Evolutionary conservation across 2,888 invertebrate species (phyloP), one percentile per base, ranked within the genome.

Genomic region (Seladonia tumulorum): DNA sequence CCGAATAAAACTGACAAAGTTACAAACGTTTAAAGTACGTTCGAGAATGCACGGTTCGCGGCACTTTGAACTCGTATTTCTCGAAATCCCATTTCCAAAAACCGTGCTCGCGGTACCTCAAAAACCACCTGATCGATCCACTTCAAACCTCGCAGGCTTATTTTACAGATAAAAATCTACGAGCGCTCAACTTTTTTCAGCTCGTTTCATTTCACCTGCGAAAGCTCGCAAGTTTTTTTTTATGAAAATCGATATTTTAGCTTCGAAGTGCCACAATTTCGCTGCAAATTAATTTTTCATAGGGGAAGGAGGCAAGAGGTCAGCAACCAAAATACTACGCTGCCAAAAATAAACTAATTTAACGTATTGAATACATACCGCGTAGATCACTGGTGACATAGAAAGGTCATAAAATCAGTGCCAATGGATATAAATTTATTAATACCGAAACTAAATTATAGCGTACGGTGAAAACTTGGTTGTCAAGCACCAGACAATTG

Each of bases 71-170:
- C 53, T n/a, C 53, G 53, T 57, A 60, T 60, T 25, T 60, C 60
- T 14, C n/a, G 25, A 60, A 60, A 60, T 60, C 60, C 25, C 60
- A 60, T 60, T 60, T 60, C 25, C 60, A 60, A 60, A 60, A 60
- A 60, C 10, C 60, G 60, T 16, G 47, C 10, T 16, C 47, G 12
- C 16, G 47, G 35, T 60, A 60, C 14, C 25, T 60, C 14, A 60
- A 60, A 60, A 60, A 60, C 60, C 60, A 29, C 5, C 29, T 25
- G 25, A 60, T 25, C 25, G 25, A 25, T 25, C 16, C 29, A 25
- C 25, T 25, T 14, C 60, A 16, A 60, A 60, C 25, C 29, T 60
- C 14, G 14, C 25, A 16, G 25, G 14, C 25, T 25, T 25, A 29
- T 60, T 60, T 60, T 16, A 14, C 12, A 29, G 25, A 29, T 25